Evolutionary conservation across 2,113 vertebrate genomes (phyloP).

Genomic region (Lepisosteus osseus): DNA sequence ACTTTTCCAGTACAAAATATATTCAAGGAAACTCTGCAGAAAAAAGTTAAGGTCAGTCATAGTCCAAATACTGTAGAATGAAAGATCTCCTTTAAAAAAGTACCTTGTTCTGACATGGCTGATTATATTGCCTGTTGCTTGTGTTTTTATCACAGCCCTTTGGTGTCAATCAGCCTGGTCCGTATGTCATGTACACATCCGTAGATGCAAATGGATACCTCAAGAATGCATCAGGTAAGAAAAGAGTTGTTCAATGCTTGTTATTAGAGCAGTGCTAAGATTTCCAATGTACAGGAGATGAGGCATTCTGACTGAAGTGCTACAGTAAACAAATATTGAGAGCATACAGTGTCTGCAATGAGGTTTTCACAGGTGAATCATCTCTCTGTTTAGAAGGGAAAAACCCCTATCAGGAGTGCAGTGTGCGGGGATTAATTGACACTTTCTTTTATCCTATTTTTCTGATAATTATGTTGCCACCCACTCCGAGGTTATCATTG

Average conservation of each 20-base stretch:
- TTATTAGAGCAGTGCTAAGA: background rate
- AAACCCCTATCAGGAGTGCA: background rate
- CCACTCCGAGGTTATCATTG: constrained; percentile 13
- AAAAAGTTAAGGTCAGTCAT: too few relatives aligned
- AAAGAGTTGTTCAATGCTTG: too few relatives aligned
- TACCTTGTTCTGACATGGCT: too few relatives aligned
- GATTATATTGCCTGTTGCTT: background rate
- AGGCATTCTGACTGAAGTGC: background rate
- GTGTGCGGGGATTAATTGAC: constrained; percentile 8
- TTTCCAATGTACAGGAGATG: background rate
- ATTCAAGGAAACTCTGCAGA: too few relatives aligned
- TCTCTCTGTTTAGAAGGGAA: background rate
- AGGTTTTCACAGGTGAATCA: background rate
- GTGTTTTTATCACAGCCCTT: constrained; percentile 72
- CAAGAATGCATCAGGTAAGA: constrained; percentile 93
- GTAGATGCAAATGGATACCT: constrained; percentile 88
- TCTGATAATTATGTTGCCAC: background rate
- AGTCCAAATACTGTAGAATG: too few relatives aligned
- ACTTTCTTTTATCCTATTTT: constrained; percentile 1
- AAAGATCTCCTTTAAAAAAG: too few relatives aligned
- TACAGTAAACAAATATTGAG: background rate
- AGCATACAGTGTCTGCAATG: background rate
- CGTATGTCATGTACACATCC: constrained; percentile 95
- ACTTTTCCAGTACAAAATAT: too few relatives aligned
- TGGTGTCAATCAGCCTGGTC: constrained; percentile 95